Base-by-base conservation (phyloP, 2,113 vertebrate species). In the Epinephelus cyanopodus region DNA sequence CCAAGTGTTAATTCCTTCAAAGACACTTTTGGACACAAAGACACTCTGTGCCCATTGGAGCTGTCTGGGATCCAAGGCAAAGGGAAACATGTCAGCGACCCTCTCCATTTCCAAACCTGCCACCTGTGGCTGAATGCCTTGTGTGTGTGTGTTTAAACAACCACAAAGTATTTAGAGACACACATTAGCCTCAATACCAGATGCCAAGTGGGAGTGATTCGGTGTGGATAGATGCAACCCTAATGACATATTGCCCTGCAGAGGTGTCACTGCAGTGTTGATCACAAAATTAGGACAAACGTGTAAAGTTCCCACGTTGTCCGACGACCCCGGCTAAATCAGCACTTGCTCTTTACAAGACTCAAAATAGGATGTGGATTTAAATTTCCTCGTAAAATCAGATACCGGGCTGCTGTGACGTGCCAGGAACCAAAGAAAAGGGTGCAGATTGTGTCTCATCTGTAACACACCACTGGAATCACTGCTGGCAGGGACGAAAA, bases 171-270 rank as follows among this genome's bases (percentile, higher is more conserved):
- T 70, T n/a, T 21, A 56, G 66, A 25, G 69, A 56, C 53, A 79
- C 47, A 75, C 79, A 79, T 82, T 81, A 81, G 61, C 72, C 83
- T 89, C 56, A 73, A 87, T 78, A 72, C 33, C 1, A 3, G 8
- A 21, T 29, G 29, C 45, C 65, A 74, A 8, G 23, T 61, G 77
- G 81, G 81, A 89, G 66, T 82, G 27, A 69, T 83, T 86, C n/a
- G 54, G n/a, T 45, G 17, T 23, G 67, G 70, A 83, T 42, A 50
- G 33, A 82, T 89, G 63, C 27, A 39, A 12, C 21, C 42, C 18
- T 66, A 52, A 29, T 54, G 50, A 82, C 37, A 42, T 7, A n/a
- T 17, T 33, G 25, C 52, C 53, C 53, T 7, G 69, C 19, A 19
- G 56, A 75, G 56, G 29, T 53, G 62, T 5, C 33, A 71, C 8